Evolutionary conservation across 2,113 vertebrate species (phyloP).

Genomic region (Erythrocercus mccallii): DNA sequence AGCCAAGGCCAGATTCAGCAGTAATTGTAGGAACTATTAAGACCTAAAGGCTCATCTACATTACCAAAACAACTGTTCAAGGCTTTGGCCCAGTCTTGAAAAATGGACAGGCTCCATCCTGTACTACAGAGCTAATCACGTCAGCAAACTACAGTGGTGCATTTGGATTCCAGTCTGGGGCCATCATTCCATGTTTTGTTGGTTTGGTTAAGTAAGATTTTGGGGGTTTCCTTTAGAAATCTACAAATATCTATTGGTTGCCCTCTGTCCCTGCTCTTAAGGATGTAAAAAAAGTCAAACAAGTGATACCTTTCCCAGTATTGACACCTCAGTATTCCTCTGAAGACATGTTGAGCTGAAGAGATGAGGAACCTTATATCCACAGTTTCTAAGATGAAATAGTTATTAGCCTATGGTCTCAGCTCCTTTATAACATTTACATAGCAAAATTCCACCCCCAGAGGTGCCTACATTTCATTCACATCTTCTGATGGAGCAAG

Average conservation of each 20-base stretch:
- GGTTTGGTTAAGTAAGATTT: background rate
- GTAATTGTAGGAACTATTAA: slow-evolving; percentile 29
- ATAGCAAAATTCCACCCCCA: background rate
- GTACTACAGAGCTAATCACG: background rate
- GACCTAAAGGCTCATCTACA: slow-evolving; percentile 55
- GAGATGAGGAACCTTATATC: background rate
- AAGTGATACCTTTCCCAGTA: background rate
- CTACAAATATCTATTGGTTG: background rate
- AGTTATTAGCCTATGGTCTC: background rate
- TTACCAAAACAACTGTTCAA: slow-evolving; percentile 56
- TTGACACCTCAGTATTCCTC: background rate
- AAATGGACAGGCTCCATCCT: slow-evolving; percentile 6
- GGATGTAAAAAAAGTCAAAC: background rate
- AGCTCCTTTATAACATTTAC: background rate
- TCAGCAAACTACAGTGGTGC: background rate
- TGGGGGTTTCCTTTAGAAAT: background rate
- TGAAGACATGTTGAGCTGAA: background rate
- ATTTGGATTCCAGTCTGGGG: background rate
- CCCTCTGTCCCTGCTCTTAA: background rate
- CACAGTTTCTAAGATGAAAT: background rate
- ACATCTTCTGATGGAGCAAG: background rate
- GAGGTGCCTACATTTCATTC: background rate
- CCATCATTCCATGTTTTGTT: background rate
- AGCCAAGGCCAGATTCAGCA: slow-evolving; percentile 63
- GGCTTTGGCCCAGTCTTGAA: slow-evolving; percentile 43